Evolutionary conservation across 1,140 invertebrate species (phyloP).

Genomic region (Stenopsyche tienmushanensis): DNA sequence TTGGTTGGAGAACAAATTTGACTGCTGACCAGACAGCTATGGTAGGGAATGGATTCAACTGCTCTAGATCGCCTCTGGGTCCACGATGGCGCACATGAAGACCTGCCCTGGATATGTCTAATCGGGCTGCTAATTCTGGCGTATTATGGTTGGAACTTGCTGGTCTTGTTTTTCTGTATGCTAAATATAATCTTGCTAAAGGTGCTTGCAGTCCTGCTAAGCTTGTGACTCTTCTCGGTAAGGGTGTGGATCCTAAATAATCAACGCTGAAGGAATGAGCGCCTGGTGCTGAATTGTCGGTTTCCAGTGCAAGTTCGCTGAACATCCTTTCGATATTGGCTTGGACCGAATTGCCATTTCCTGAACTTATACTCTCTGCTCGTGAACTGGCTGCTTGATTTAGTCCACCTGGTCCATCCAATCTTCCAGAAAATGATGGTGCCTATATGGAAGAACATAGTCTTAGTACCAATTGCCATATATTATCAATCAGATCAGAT

Average conservation of each 20-base stretch:
- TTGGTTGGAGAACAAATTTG: conserved; percentile 67
- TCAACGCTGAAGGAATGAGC: conserved; percentile 70
- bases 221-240: conserved; percentile 77
- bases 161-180: conserved; percentile 58
- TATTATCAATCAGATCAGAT: not conserved
- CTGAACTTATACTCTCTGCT: conserved; percentile 34
- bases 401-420: conserved; percentile 37
- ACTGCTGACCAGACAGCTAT: conserved; percentile 90
- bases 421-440: conserved; percentile 35
- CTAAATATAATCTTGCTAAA: conserved; percentile 75
- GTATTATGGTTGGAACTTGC: conserved; percentile 44
- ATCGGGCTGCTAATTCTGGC: conserved; percentile 49
- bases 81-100: conserved; percentile 64
- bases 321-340: conserved; percentile 84
- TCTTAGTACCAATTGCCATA: not conserved
- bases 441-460: conserved; percentile 21
- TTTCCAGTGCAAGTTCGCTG: conserved; percentile 72
- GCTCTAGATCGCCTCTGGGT: conserved; percentile 56
- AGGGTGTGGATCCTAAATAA: conserved; percentile 77
- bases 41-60: conserved; percentile 79
- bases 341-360: conserved; percentile 70
- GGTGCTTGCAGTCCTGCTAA: conserved; percentile 80
- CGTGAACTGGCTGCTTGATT: conserved; percentile 31
- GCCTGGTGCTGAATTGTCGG: conserved; percentile 47
- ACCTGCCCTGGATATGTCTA: conserved; percentile 71